These are phyloP conservation scores for Hirtodrosophila duncani DNA, from an alignment of 2,888 invertebrate species.

Conservation along the genomic window DNA sequence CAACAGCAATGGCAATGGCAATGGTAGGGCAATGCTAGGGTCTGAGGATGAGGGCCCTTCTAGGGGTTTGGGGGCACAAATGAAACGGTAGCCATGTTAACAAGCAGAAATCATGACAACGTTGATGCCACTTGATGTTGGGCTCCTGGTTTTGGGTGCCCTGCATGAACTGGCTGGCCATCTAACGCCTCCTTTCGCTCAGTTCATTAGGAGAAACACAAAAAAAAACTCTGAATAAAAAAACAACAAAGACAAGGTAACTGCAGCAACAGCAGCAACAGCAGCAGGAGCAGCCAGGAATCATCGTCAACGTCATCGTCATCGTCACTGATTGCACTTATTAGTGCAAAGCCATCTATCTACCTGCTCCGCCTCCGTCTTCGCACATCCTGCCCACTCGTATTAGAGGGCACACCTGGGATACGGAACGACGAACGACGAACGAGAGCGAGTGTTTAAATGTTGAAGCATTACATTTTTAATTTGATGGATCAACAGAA, in stretches of 20 bases:
- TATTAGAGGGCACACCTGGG: conserved; percentile 19
- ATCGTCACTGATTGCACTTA: conserved; percentile 64
- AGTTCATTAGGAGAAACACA: conserved; percentile 63
- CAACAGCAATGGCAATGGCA: conserved; percentile 24
- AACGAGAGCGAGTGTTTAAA: conserved; percentile 43
- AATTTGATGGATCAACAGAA: conserved; percentile 77
- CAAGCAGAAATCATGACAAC: conserved; percentile 73
- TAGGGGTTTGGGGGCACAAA: too few species aligned
- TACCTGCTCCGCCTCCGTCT: too few species aligned
- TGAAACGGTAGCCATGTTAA: conserved; percentile 62
- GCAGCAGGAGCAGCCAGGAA: conserved; percentile 13
- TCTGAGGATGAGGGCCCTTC: conserved; percentile 22
- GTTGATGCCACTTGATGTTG: conserved; percentile 64
- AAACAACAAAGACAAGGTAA: conserved; percentile 7
- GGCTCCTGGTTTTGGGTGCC: conserved; percentile 8
- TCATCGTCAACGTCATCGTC: conserved; percentile 4
- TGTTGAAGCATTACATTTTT: conserved; percentile 74
- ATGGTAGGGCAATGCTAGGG: conserved; percentile 5
- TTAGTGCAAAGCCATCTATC: conserved; percentile 50
- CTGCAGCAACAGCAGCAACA: conserved; percentile 8
- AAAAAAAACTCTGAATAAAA: conserved; percentile 28
- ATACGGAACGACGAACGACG: neutral
- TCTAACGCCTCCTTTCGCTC: conserved; percentile 15
- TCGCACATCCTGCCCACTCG: neutral
- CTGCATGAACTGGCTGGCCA: neutral